phyloP scores from a whole-genome alignment of 2,888 invertebrate genomes.

The Slavum lentiscoides region DNA sequence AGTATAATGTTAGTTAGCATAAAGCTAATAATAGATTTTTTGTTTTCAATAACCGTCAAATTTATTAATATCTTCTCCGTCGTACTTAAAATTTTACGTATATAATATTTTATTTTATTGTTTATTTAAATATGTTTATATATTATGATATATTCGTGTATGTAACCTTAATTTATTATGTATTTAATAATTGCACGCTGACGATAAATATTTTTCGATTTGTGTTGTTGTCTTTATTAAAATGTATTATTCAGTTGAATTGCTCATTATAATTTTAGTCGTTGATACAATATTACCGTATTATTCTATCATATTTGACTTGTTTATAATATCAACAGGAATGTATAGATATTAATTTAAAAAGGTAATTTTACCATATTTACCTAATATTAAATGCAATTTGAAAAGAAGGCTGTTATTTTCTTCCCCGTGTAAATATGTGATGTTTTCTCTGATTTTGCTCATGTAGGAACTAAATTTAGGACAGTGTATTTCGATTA shows the following conservation, averaged over 20 bases:
- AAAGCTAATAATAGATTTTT: not conserved
- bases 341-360: slow-evolving; percentile 43
- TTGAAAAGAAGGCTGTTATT: slow-evolving; percentile 41
- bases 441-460: slow-evolving; percentile 49
- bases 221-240: slow-evolving; percentile 2
- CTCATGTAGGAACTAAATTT: slow-evolving; percentile 46
- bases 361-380: slow-evolving; percentile 26
- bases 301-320: slow-evolving; percentile 15
- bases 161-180: slow-evolving; percentile 2
- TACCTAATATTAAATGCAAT: slow-evolving; percentile 32
- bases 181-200: not conserved
- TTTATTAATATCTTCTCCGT: not conserved
- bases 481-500: slow-evolving; percentile 24
- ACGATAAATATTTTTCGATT: not conserved
- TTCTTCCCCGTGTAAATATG: slow-evolving; percentile 41
- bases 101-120: not conserved
- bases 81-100: not conserved
- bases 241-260: slow-evolving; percentile 30
- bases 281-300: slow-evolving; percentile 13
- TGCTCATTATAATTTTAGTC: slow-evolving; percentile 35
- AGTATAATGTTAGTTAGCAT: slow-evolving; percentile 19
- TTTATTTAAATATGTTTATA: slow-evolving; percentile 8
- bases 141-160: not conserved
- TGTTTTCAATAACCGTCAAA: slow-evolving; percentile 6
- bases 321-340: slow-evolving; percentile 44